Conservation (phyloP, 2,113 vertebrate species). For the Egretta garzetta region DNA sequence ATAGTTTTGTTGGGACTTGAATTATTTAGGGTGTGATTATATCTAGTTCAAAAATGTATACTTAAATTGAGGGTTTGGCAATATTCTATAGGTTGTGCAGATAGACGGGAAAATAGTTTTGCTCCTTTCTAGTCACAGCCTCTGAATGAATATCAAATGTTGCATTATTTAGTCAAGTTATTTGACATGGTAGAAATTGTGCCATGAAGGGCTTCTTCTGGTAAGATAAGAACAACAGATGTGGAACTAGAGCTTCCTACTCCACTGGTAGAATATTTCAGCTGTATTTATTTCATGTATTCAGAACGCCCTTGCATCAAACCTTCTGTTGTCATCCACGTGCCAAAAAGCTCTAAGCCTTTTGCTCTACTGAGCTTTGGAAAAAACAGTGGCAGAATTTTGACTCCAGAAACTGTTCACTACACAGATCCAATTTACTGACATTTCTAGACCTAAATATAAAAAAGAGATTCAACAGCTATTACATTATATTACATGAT, state of each 20-base stretch:
- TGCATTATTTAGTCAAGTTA: neutral
- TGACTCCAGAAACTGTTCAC: neutral
- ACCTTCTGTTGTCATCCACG: conserved; percentile 19
- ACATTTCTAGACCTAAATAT: neutral
- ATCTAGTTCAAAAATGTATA: neutral
- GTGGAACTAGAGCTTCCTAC: neutral
- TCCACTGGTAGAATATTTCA: neutral
- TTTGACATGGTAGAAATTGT: neutral
- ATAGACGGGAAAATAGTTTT: neutral
- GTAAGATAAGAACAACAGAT: conserved; percentile 1
- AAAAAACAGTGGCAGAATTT: conserved; percentile 14
- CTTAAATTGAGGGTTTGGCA: neutral
- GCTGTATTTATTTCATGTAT: conserved; percentile 33
- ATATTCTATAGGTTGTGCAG: neutral
- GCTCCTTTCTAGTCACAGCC: neutral
- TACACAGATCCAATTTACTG: neutral
- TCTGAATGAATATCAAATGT: neutral
- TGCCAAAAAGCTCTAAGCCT: conserved; percentile 43
- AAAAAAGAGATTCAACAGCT: neutral
- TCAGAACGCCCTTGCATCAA: conserved; percentile 17
- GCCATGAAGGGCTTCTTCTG: neutral
- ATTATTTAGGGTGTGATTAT: neutral
- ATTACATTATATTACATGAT: no score
- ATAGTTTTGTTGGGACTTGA: neutral
- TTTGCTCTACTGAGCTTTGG: neutral